phyloP scores from a whole-genome alignment of 1,140 invertebrate genomes.

The Neodiprion lecontei region DNA sequence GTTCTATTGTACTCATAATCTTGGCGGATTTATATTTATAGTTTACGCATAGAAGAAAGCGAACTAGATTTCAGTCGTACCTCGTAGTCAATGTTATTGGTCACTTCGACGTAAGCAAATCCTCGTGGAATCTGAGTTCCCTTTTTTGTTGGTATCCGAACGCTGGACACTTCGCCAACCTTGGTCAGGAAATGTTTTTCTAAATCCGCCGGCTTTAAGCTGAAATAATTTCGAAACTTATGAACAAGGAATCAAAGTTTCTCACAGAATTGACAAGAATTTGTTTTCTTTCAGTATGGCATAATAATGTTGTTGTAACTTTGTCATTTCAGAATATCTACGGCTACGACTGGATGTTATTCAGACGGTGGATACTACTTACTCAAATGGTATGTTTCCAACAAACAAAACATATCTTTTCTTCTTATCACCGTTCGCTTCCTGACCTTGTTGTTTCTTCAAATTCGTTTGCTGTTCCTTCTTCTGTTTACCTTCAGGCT shows the following conservation, averaged over 20 bases:
- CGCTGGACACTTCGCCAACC: slow-evolving; percentile 49
- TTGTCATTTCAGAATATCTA: neutral
- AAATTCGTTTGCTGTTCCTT: slow-evolving; percentile 39
- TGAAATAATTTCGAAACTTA: slow-evolving; percentile 28
- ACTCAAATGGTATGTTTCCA: slow-evolving; percentile 58
- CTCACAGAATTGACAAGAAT: neutral
- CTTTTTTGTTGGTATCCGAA: slow-evolving; percentile 54
- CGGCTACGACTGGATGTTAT: too few relatives aligned
- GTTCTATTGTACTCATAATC: slow-evolving; percentile 13
- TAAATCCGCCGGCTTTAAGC: slow-evolving; percentile 51
- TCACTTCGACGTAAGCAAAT: slow-evolving; percentile 59
- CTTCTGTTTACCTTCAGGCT: slow-evolving; percentile 34
- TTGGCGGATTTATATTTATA: too few relatives aligned
- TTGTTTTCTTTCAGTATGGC: slow-evolving; percentile 8
- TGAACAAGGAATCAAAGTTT: slow-evolving; percentile 15
- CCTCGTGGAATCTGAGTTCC: slow-evolving; percentile 51
- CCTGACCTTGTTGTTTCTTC: slow-evolving; percentile 56
- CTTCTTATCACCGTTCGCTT: slow-evolving; percentile 58
- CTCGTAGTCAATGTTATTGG: slow-evolving; percentile 55
- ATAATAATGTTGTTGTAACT: neutral
- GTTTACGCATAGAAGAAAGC: slow-evolving; percentile 9
- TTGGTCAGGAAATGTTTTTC: slow-evolving; percentile 59
- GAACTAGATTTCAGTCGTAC: slow-evolving; percentile 42
- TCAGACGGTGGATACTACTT: slow-evolving; percentile 23
- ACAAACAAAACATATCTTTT: slow-evolving; percentile 64